These are phyloP conservation scores for Sebastes jordani DNA, from an alignment of 2,797 vertebrate species.

Conservation along the genomic window DNA sequence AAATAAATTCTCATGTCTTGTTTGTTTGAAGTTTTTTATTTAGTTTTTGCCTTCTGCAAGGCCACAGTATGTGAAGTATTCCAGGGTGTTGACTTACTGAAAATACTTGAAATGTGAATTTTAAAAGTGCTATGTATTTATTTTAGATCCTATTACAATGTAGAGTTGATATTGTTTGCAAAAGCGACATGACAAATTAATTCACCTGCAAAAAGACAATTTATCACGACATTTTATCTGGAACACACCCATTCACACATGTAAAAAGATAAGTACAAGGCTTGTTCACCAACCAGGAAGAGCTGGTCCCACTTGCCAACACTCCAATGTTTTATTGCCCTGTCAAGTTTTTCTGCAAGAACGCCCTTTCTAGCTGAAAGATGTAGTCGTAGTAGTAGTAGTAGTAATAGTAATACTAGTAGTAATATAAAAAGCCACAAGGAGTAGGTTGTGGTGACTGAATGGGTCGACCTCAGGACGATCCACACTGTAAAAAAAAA, in stretches of 20 bases:
- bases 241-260: neutral
- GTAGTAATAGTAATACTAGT: too few species aligned
- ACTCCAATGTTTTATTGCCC: too few species aligned
- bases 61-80: neutral
- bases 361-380: too few species aligned
- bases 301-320: too few species aligned
- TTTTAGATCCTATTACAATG: neutral
- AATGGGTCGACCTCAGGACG: too few species aligned
- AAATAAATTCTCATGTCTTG: neutral
- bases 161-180: neutral
- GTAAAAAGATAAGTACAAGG: neutral
- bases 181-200: neutral
- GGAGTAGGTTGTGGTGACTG: too few species aligned
- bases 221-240: neutral
- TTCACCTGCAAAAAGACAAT: neutral
- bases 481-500: too few species aligned
- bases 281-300: neutral
- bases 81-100: neutral
- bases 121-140: neutral
- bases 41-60: constrained; percentile 6
- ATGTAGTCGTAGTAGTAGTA: too few species aligned
- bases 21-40: constrained; percentile 21
- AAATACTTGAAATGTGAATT: neutral
- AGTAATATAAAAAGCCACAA: too few species aligned
- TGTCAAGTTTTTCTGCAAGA: too few species aligned